These are phyloP conservation scores for Cephus rjabovi DNA, from an alignment of 2,888 invertebrate species.

Conservation along the genomic window DNA sequence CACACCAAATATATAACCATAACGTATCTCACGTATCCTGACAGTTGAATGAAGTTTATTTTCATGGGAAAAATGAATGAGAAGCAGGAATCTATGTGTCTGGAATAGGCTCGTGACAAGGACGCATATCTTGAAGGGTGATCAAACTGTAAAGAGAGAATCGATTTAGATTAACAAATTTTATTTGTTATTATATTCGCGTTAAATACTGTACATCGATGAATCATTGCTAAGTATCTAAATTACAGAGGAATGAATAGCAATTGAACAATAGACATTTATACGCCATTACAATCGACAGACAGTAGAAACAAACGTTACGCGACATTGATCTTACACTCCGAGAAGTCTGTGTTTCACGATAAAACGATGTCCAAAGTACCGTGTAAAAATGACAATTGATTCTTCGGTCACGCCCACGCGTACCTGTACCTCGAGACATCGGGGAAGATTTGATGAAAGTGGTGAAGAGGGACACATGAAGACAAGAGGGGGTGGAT, in stretches of 20 bases:
- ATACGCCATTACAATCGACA: slow-evolving; percentile 21
- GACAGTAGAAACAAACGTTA: slow-evolving; percentile 1
- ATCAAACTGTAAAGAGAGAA: neutral
- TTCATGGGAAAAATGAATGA: neutral
- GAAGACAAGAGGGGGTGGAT: neutral
- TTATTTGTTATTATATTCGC: slow-evolving; percentile 41
- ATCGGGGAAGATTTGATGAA: neutral
- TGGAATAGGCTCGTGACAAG: neutral
- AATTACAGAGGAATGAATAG: slow-evolving; percentile 39
- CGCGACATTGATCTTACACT: slow-evolving; percentile 24
- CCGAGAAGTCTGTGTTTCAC: slow-evolving; percentile 4
- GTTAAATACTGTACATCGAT: slow-evolving; percentile 48
- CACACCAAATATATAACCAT: neutral
- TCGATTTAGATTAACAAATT: slow-evolving; percentile 34
- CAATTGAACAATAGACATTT: slow-evolving; percentile 37
- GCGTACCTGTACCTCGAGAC: neutral
- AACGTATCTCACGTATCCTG: neutral
- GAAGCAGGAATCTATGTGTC: neutral
- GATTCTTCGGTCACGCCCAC: neutral
- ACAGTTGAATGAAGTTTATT: neutral
- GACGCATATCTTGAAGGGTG: neutral
- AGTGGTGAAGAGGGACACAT: neutral
- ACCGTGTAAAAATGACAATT: slow-evolving; percentile 4
- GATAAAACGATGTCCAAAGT: neutral
- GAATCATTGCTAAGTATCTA: slow-evolving; percentile 27